phyloP scores from a whole-genome alignment of 2,888 invertebrate genomes.

The Tachina grossa region DNA sequence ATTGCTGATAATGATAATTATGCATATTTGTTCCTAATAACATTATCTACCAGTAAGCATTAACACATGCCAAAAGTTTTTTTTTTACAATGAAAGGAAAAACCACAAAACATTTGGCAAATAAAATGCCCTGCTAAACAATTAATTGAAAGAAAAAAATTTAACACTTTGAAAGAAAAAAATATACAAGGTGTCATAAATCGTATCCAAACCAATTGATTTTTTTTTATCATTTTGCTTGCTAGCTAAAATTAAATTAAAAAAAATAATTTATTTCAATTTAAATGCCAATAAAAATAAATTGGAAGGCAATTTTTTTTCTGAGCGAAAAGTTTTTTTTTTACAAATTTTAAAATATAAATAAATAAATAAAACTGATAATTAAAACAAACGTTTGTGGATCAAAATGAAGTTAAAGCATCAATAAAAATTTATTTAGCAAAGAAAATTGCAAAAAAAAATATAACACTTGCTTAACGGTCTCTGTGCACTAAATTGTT shows the following conservation, averaged over 20 bases:
- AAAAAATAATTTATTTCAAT: constrained; percentile 29
- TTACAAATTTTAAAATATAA: too few species aligned
- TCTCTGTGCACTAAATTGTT: too few species aligned
- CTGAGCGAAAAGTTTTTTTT: too few species aligned
- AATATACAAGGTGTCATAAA: constrained; percentile 39
- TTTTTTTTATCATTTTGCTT: neutral
- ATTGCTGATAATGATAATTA: constrained; percentile 8
- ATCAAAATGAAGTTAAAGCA: too few species aligned
- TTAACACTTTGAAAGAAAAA: neutral
- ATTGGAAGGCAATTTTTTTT: neutral
- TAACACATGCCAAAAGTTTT: neutral
- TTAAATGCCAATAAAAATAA: constrained; percentile 59
- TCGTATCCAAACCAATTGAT: constrained; percentile 39
- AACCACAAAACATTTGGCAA: constrained; percentile 4
- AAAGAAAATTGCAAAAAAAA: too few species aligned
- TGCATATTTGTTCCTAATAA: neutral
- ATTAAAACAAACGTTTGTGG: too few species aligned
- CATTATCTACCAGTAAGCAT: neutral
- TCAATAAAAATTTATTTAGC: too few species aligned
- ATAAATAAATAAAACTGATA: too few species aligned
- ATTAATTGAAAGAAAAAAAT: neutral
- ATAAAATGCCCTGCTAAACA: neutral
- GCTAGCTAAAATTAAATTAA: neutral
- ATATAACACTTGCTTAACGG: too few species aligned
- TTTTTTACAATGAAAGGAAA: neutral